Evolutionary conservation across 1,140 invertebrate species (phyloP), one percentile per base, ranked within the genome.

Genomic region (Probaryconus sp.): DNA sequence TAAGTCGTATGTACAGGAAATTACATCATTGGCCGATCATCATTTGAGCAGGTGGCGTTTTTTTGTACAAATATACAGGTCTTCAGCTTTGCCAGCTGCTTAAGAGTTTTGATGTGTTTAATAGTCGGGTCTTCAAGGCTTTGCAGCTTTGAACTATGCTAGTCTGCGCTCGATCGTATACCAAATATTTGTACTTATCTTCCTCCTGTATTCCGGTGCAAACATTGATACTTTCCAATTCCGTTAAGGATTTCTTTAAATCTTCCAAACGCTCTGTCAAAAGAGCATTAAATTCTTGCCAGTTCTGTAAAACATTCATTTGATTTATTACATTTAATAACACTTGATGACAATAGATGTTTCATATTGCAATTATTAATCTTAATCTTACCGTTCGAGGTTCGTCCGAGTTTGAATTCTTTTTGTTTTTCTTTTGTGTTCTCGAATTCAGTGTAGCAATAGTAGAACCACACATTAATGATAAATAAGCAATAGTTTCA

Each of bases 31-130:
- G 60, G 63, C 64, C 50, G 71, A 81, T 83, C 63, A 71, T 63
- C 58, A 77, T 69, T 55, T 78, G 74, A 72, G 70, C 63, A 71
- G 78, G 77, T 77, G 70, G 60, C 79, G 73, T 67, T 56, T 76
- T 72, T 83, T 85, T 81, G 58, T 83, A 83, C 73, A 83, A 69
- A 61, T 60, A 45, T 64, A 74, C 58, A 77, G 51, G 40, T 72
- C 80, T 86, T 88, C 83, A 88, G 77, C 85, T 88, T 58, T 83
- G 84, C 72, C 86, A 79, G 64, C 72, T 83, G 35, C 79, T 87
- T n/a, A 88, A 26, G 11, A 87, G 69, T 78, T 85, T 87, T n/a
- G 82, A 64, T 21, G 84, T 85, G 16, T 78, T 67, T 47, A 79
- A 69, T 11, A 80, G 61, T 6, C 86, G 82, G 30, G 76, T 81